Percentiles rank a stretch among this genome's conserved stretches.
Conservation (phyloP, 1,140 invertebrate genomes). For the Aphaenogaster ashmeadi region DNA sequence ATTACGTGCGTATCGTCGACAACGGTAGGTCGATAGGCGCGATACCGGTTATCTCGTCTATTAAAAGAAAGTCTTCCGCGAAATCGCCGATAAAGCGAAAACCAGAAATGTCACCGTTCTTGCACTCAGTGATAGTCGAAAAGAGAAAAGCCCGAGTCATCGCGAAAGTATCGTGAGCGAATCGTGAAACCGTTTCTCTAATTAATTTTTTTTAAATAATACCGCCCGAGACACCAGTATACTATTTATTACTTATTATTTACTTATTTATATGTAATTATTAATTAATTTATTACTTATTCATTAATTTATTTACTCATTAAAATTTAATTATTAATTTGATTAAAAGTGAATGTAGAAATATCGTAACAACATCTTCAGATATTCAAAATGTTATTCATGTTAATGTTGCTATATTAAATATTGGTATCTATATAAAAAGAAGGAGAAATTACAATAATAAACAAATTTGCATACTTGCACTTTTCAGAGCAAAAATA, state of each 20-base stretch:
- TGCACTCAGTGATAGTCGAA: slow-evolving; percentile 43
- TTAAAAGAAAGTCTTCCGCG: slow-evolving; percentile 24
- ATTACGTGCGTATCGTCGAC: slow-evolving; percentile 71
- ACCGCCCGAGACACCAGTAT: not conserved
- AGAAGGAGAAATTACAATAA: slow-evolving; percentile 8
- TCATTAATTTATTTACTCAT: too few relatives aligned
- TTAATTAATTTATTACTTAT: too few relatives aligned
- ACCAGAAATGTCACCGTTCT: slow-evolving; percentile 38
- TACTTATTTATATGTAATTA: too few relatives aligned
- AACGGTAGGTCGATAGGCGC: slow-evolving; percentile 71
- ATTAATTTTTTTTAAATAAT: not conserved
- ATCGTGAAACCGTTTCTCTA: slow-evolving; percentile 3
- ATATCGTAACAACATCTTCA: not conserved
- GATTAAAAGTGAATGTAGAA: not conserved
- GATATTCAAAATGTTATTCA: not conserved
- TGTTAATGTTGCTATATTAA: not conserved
- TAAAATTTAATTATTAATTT: not conserved
- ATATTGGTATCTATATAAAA: not conserved
- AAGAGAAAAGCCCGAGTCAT: slow-evolving; percentile 48
- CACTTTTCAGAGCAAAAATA: not conserved
- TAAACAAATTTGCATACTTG: not conserved
- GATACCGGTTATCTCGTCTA: slow-evolving; percentile 34
- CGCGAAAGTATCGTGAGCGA: not conserved
- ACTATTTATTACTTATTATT: not conserved
- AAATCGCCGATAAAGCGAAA: slow-evolving; percentile 58